Percentiles rank a stretch among this genome's conserved stretches.
Conservation (phyloP, 2,797 vertebrate species). For the Trachurus trachurus region DNA sequence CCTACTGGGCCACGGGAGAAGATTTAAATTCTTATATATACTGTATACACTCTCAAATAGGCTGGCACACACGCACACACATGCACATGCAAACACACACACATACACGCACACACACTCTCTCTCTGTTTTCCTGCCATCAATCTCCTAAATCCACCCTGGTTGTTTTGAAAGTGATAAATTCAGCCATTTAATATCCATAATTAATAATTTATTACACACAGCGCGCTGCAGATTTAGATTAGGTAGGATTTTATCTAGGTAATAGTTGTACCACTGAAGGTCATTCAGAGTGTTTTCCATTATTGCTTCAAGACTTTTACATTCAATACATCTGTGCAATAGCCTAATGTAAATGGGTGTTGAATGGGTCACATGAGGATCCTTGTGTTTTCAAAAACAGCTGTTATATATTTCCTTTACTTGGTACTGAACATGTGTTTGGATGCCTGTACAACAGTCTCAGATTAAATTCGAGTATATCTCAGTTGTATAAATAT, state of each 20-base stretch:
- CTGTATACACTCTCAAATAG: slow-evolving; percentile 28
- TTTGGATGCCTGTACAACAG: neutral
- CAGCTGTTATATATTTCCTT: slow-evolving; percentile 10
- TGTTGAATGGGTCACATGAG: slow-evolving; percentile 1
- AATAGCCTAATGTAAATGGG: slow-evolving; percentile 14
- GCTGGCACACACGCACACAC: neutral
- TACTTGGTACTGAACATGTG: slow-evolving; percentile 11
- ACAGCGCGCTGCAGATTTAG: slow-evolving; percentile 57
- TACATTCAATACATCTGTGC: slow-evolving; percentile 28
- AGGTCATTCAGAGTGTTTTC: slow-evolving; percentile 70
- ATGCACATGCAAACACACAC: slow-evolving; percentile 8
- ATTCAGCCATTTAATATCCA: slow-evolving; percentile 79
- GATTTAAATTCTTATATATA: slow-evolving; percentile 62
- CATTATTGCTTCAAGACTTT: slow-evolving; percentile 53
- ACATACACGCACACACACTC: slow-evolving; percentile 16
- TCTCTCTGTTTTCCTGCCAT: slow-evolving; percentile 60
- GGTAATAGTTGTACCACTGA: slow-evolving; percentile 66
- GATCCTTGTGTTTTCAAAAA: neutral
- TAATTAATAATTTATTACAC: slow-evolving; percentile 83
- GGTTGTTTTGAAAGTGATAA: slow-evolving; percentile 82
- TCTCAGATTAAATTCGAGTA: neutral
- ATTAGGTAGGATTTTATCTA: slow-evolving; percentile 76
- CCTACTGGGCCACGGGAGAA: slow-evolving; percentile 59
- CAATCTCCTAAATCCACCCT: slow-evolving; percentile 73
- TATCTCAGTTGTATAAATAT: slow-evolving; percentile 7